Evolutionary conservation across 2,888 invertebrate genomes (phyloP).

Genomic region (Endomychus coccineus): DNA sequence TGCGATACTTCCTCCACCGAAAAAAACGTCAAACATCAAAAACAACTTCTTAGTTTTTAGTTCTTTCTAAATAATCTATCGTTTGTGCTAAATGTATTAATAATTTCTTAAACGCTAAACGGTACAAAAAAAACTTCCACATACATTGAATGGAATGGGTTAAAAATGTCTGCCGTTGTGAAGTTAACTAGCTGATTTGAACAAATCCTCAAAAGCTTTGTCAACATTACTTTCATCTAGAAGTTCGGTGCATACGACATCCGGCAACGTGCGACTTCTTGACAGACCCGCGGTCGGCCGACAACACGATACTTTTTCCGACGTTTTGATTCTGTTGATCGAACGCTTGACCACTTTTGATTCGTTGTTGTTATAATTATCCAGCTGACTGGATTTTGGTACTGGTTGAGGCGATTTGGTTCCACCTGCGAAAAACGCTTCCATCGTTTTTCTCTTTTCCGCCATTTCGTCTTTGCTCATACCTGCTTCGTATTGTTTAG

Average conservation of each 20-base stretch:
- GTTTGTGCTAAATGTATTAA: slow-evolving; percentile 9
- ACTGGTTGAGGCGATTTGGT: slow-evolving; percentile 34
- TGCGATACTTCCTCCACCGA: slow-evolving; percentile 7
- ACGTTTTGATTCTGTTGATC: slow-evolving; percentile 46
- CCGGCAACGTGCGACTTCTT: slow-evolving; percentile 71
- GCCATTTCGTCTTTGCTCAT: slow-evolving; percentile 57
- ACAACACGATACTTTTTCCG: slow-evolving; percentile 45
- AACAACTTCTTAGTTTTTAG: slow-evolving; percentile 8
- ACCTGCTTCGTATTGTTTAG: slow-evolving; percentile 76
- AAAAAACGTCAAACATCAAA: slow-evolving; percentile 11
- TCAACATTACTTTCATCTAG: slow-evolving; percentile 77
- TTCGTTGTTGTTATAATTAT: slow-evolving; percentile 20
- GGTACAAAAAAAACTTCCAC: slow-evolving; percentile 13
- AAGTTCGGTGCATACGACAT: slow-evolving; percentile 57
- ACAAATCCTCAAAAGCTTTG: slow-evolving; percentile 80
- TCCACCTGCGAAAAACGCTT: slow-evolving; percentile 59
- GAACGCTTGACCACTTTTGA: slow-evolving; percentile 30
- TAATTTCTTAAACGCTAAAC: too few species aligned
- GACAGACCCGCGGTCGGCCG: slow-evolving; percentile 45
- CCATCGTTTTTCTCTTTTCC: slow-evolving; percentile 66
- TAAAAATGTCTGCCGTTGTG: slow-evolving; percentile 2
- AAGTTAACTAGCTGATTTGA: slow-evolving; percentile 41
- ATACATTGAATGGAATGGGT: slow-evolving; percentile 10
- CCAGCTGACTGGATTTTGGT: slow-evolving; percentile 15
- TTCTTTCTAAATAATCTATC: slow-evolving; percentile 7